Evolutionary conservation across 30 jellyfish, hydroid and myxozoan genomes (phyloP).

Genomic region (Catostylus mosaicus): DNA sequence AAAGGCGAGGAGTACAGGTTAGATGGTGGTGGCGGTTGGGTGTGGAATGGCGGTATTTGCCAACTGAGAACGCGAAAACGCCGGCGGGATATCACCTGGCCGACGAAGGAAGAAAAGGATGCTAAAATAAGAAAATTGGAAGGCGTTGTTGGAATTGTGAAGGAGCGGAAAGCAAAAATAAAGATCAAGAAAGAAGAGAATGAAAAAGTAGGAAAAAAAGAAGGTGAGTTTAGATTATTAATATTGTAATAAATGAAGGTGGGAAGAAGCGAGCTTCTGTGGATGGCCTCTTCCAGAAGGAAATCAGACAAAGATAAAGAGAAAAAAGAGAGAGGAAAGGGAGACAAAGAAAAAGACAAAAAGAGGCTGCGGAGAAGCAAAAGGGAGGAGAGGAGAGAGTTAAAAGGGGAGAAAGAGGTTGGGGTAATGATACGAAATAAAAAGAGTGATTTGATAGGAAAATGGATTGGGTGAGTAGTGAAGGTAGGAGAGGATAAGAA

Average conservation of each 20-base stretch:
- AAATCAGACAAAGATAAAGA: no score
- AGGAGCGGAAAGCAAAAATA: conserved; percentile 53
- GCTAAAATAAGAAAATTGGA: conserved; percentile 55
- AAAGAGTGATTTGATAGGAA: no score
- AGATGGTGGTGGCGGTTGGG: conserved; percentile 93
- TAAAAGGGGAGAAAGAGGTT: no score
- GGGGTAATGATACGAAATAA: no score
- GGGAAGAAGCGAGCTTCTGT: no score
- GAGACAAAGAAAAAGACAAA: no score
- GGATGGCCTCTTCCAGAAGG: no score
- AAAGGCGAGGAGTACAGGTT: conserved; percentile 93
- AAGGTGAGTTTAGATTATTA: conserved; percentile 2
- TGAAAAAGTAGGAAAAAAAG: conserved; percentile 5
- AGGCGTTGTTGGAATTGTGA: conserved; percentile 48
- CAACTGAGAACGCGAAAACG: conserved; percentile 55
- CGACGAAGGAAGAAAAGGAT: conserved; percentile 35
- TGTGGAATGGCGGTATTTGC: conserved; percentile 71
- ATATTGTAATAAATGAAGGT: neutral
- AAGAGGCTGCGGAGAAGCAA: no score
- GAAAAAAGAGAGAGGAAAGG: no score
- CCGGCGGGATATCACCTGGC: conserved; percentile 56
- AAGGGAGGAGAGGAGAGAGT: no score
- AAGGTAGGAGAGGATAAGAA: no score
- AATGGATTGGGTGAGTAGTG: no score
- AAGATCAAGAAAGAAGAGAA: neutral